A percentile compares a stretch with the other conserved stretches of the same genome.
These are phyloP conservation scores for Platichthys flesus DNA, from an alignment of 2,113 vertebrate species.

Conservation along the genomic window DNA sequence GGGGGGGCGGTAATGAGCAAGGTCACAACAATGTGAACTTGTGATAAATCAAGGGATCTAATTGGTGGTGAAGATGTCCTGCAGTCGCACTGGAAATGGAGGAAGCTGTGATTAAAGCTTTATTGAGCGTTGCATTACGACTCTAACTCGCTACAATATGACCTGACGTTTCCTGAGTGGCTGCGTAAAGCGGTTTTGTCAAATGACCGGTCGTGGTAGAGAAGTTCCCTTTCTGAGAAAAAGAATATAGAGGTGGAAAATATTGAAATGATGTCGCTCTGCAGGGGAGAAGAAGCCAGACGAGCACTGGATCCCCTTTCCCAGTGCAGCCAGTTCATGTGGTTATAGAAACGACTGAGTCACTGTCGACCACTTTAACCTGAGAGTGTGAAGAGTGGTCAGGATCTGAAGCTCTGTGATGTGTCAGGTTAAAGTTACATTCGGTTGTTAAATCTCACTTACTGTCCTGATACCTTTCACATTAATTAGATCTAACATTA, in stretches of 20 bases:
- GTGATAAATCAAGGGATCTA: conserved; percentile 3
- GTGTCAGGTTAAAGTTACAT: neutral
- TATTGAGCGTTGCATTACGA: neutral
- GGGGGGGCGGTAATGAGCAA: neutral
- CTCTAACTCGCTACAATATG: neutral
- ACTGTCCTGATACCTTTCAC: neutral
- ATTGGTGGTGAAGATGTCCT: neutral
- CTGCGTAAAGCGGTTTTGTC: neutral
- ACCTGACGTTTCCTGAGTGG: neutral
- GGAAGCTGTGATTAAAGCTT: neutral
- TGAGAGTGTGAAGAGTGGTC: neutral
- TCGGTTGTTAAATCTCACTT: neutral
- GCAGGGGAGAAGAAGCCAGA: too few species aligned
- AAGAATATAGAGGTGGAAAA: neutral
- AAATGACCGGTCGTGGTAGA: neutral
- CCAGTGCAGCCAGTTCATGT: too few species aligned
- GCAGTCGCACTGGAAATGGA: neutral
- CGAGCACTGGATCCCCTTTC: too few species aligned
- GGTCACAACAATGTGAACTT: conserved; percentile 21
- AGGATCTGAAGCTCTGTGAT: neutral
- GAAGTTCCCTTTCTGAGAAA: neutral
- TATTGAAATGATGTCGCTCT: too few species aligned
- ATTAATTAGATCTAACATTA: neutral
- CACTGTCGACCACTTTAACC: too few species aligned
- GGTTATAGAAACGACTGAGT: too few species aligned